Evolutionary conservation across 2,888 invertebrate species (phyloP), one percentile per base, ranked within the genome.

Genomic region (Ctena decussata): DNA sequence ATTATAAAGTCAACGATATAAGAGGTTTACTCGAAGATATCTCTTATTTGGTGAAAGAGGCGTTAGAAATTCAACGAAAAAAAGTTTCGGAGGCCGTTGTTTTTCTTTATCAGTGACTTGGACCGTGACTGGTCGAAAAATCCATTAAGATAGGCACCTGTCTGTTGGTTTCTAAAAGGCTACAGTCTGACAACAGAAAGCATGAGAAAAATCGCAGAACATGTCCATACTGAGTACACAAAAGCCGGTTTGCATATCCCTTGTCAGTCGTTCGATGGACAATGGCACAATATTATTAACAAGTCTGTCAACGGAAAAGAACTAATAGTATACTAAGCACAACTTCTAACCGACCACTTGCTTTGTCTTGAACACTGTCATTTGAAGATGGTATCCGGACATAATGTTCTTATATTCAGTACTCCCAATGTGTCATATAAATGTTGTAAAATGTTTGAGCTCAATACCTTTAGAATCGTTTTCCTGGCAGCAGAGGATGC

Each of bases 121-220:
- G 72, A 88, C 27, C 49, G 88, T 39, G 79, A 37, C 11, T 88
- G 88, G 85, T n/a, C 75, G 18, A 85, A 84, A 39, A 39, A 85
- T 32, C 27, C 6, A 15, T 27, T 85, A 0, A 35, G 39, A 65
- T 83, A 77, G 37, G 39, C 77, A 8, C 84, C 87, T 0, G 82
- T 84, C 3, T 37, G 65, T n/a, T 83, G 83, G 79, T 83, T 83
- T 71, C 78, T 75, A 24, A 83, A 82, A 41, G 83, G 75, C 0
- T 83, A 83, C 71, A 75, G 75, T 65, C 44, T 83, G 32, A 57
- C 11, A 0, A 76, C 71, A 6, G 69, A 70, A 15, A 83, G 70
- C 1, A 46, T 79, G 44, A 27, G 78, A 24, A 24, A 6, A 1
- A 70, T 83, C 12, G 69, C 76, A 30, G 83, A 83, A 27, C 71